Conservation (phyloP, 53 echinoderm and acorn worm genomes). For the Zoroaster sp. region DNA sequence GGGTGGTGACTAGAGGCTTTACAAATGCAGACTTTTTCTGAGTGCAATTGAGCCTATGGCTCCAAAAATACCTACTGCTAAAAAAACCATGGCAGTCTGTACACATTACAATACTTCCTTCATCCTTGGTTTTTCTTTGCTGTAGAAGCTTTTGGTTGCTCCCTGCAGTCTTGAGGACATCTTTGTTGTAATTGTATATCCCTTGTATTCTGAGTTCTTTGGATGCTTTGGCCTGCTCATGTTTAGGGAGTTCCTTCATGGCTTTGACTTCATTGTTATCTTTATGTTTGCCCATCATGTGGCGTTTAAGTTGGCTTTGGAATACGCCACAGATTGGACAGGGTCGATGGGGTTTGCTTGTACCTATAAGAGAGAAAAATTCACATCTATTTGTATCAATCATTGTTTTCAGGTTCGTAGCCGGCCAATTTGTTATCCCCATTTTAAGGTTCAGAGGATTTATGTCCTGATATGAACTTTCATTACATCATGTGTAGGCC, state of each 20-base stretch:
- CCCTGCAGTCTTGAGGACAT: not conserved
- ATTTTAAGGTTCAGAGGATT: too few relatives aligned
- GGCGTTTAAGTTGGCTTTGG: not conserved
- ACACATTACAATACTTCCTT: not conserved
- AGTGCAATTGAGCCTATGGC: not conserved
- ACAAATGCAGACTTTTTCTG: not conserved
- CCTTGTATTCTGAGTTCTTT: not conserved
- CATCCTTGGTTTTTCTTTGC: not conserved
- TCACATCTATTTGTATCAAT: too few relatives aligned
- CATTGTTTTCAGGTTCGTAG: too few relatives aligned
- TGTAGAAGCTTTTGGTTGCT: not conserved
- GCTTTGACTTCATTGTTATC: not conserved
- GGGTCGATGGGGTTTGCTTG: slow-evolving; percentile 13
- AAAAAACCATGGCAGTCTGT: slow-evolving; percentile 10
- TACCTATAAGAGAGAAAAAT: not conserved
- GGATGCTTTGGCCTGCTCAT: not conserved
- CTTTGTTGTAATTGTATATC: slow-evolving; percentile 1
- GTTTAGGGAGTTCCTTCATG: not conserved
- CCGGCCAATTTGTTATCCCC: too few relatives aligned
- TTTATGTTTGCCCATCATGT: not conserved
- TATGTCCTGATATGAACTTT: too few relatives aligned
- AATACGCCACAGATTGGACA: slow-evolving; percentile 20
- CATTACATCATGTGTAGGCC: too few relatives aligned
- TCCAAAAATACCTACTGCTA: not conserved
- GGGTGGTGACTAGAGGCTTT: not conserved